Evolutionary conservation across 2,797 vertebrate species (phyloP).

Genomic region (Myoxocephalus aenaeus): DNA sequence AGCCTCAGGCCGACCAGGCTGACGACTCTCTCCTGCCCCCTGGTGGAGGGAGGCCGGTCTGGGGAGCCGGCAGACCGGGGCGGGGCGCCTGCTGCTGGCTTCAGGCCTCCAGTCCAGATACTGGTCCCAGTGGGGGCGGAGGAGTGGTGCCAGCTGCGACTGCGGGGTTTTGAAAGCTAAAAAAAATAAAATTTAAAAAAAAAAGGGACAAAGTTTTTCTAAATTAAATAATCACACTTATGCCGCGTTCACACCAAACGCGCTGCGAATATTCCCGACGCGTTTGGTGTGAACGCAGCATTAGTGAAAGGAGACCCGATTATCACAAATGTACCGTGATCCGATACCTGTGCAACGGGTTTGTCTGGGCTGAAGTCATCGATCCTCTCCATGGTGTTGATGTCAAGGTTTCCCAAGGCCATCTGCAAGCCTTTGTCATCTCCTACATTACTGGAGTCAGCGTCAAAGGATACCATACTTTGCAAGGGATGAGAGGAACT

Average conservation of each 20-base stretch:
- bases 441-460: slow-evolving; percentile 86
- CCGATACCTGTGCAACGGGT: slow-evolving; percentile 64
- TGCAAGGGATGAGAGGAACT: not conserved
- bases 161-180: slow-evolving; percentile 82
- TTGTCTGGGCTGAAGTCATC: slow-evolving; percentile 90
- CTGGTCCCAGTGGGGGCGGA: slow-evolving; percentile 66
- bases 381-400: slow-evolving; percentile 89
- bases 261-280: too few relatives aligned
- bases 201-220: not conserved
- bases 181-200: slow-evolving; percentile 12
- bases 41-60: slow-evolving; percentile 80
- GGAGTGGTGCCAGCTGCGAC: slow-evolving; percentile 83
- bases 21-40: slow-evolving; percentile 84
- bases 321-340: not conserved
- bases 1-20: slow-evolving; percentile 78
- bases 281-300: too few relatives aligned
- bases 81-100: slow-evolving; percentile 6
- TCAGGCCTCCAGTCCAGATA: slow-evolving; percentile 89
- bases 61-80: slow-evolving; percentile 29
- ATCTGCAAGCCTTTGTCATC: slow-evolving; percentile 90
- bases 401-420: slow-evolving; percentile 93
- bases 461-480: slow-evolving; percentile 51
- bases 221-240: not conserved
- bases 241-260: too few relatives aligned
- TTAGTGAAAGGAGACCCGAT: not conserved